Percentiles rank a stretch among this genome's conserved stretches.
phyloP scores from a whole-genome alignment of 1,140 invertebrate genomes.

The Tetragonula clypearis region DNA sequence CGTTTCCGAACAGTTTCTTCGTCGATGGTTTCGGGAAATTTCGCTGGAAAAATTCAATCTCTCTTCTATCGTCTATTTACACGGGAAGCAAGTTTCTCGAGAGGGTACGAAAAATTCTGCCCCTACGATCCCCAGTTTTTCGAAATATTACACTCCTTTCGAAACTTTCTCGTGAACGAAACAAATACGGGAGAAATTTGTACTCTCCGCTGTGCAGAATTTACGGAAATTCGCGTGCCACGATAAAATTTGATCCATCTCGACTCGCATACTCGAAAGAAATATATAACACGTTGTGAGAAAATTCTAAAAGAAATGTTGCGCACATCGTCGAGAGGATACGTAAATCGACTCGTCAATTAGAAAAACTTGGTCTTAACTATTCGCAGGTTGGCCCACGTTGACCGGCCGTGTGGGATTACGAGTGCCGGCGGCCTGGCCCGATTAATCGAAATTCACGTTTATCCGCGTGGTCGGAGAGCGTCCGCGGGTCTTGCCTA shows the following conservation, averaged over 20 bases:
- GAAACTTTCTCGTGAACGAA: not conserved
- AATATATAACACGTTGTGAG: not conserved
- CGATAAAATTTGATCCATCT: not conserved
- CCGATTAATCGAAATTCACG: slow-evolving; percentile 62
- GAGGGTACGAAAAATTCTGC: not conserved
- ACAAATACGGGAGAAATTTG: not conserved
- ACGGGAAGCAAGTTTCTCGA: not conserved
- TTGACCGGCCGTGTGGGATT: slow-evolving; percentile 30
- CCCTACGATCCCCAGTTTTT: accelerated
- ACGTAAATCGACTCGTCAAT: not conserved
- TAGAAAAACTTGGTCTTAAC: not conserved
- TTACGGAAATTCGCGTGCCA: too few species aligned
- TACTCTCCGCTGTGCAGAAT: not conserved
- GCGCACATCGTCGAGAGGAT: not conserved
- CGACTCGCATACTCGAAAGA: not conserved
- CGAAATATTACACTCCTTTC: not conserved
- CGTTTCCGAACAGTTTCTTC: not conserved
- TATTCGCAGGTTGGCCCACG: not conserved
- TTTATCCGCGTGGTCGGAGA: slow-evolving; percentile 25
- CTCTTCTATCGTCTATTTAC: not conserved
- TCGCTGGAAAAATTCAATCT: not conserved
- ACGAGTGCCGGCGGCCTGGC: slow-evolving; percentile 29
- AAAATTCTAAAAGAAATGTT: not conserved
- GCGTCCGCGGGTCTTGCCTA: slow-evolving; percentile 38
- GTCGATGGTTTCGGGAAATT: not conserved